These are phyloP conservation scores for Diorhabda carinulata DNA, from an alignment of 1,140 invertebrate genomes.

Conservation along the genomic window DNA sequence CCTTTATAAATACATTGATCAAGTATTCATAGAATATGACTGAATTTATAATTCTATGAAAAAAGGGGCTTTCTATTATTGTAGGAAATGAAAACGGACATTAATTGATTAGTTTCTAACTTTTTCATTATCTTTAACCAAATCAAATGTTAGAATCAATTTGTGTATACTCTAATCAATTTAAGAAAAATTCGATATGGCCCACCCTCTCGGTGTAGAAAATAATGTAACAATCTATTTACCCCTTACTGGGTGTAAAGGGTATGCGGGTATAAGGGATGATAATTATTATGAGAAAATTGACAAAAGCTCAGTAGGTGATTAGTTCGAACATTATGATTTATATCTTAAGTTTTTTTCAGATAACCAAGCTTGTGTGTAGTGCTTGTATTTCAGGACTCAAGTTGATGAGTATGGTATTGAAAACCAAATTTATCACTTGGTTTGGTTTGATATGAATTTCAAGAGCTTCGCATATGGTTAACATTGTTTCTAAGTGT, in stretches of 20 bases:
- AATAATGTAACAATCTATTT: neutral
- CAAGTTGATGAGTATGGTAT: neutral
- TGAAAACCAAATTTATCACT: constrained; percentile 1
- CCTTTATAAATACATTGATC: no score
- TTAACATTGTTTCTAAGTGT: neutral
- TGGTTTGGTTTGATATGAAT: neutral
- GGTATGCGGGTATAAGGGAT: constrained; percentile 1
- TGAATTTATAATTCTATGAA: no score
- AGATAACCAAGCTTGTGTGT: neutral
- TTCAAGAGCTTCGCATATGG: neutral
- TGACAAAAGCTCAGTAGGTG: neutral
- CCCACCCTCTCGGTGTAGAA: neutral
- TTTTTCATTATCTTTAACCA: neutral
- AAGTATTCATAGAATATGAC: no score
- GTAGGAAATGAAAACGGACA: neutral
- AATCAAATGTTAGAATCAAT: neutral
- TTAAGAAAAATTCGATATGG: neutral
- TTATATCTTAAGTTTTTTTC: neutral
- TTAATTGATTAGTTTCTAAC: neutral
- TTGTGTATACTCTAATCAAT: neutral
- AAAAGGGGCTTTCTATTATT: no score
- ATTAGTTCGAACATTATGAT: neutral
- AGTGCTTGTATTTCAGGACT: neutral
- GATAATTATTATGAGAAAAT: neutral
- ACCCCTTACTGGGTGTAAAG: neutral